Percentiles rank a stretch among this genome's conserved stretches.
Conservation (phyloP, 2,797 vertebrate genomes). For the Channallabes apus region DNA sequence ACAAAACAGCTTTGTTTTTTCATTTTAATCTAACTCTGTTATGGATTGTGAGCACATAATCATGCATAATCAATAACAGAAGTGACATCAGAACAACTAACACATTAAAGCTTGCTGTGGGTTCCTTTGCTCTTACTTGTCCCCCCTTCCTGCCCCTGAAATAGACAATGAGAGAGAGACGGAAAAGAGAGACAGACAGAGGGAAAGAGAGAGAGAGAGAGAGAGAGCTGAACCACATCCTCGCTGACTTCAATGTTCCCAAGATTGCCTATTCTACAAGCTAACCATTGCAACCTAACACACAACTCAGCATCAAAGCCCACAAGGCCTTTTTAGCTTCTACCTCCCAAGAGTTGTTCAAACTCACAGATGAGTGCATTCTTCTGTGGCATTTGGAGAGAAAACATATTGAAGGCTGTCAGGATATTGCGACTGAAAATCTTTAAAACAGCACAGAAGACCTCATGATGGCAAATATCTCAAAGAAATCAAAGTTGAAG, state of each 20-base stretch:
- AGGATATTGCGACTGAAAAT: slow-evolving; percentile 53
- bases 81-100: slow-evolving; percentile 54
- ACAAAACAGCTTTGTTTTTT: slow-evolving; percentile 34
- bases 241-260: slow-evolving; percentile 34
- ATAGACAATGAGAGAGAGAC: slow-evolving; percentile 24
- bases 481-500: slow-evolving; percentile 47
- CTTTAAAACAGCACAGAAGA: slow-evolving; percentile 59
- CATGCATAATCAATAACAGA: slow-evolving; percentile 60
- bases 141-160: background rate
- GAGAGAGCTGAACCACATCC: slow-evolving; percentile 61
- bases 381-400: slow-evolving; percentile 55
- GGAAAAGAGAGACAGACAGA: slow-evolving; percentile 12
- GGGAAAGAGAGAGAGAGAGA: slow-evolving; percentile 27
- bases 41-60: slow-evolving; percentile 62
- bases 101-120: slow-evolving; percentile 61
- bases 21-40: slow-evolving; percentile 47
- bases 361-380: slow-evolving; percentile 58
- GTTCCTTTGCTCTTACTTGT: slow-evolving; percentile 58
- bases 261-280: slow-evolving; percentile 24
- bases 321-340: slow-evolving; percentile 58
- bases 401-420: slow-evolving; percentile 56
- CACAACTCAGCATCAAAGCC: slow-evolving; percentile 60
- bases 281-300: slow-evolving; percentile 50
- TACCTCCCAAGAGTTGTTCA: slow-evolving; percentile 62
- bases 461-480: slow-evolving; percentile 53